Percentiles rank a stretch among this genome's conserved stretches.
Conservation (phyloP, 2,888 invertebrate species). For the Pyralis farinalis region DNA sequence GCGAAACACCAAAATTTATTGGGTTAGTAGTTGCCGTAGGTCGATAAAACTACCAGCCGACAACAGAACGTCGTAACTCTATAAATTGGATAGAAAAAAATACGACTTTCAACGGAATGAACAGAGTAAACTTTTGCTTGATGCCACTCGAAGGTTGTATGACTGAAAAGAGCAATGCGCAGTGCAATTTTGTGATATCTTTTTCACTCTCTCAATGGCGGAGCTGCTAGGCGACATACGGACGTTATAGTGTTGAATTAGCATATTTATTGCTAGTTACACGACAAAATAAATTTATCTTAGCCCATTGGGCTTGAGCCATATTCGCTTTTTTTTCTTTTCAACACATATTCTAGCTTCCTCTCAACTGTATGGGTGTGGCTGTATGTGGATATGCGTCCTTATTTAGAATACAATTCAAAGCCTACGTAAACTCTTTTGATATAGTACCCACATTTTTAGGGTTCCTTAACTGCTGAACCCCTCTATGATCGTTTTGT, state of each 20-base stretch:
- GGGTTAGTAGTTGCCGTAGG: conserved; percentile 80
- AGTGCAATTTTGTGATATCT: conserved; percentile 79
- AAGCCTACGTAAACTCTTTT: too few species aligned
- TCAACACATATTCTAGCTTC: conserved; percentile 46
- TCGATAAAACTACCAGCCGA: conserved; percentile 72
- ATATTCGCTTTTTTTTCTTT: conserved; percentile 50
- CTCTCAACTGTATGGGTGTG: conserved; percentile 34
- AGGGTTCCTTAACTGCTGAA: too few species aligned
- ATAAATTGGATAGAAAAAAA: conserved; percentile 54
- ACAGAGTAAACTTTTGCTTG: conserved; percentile 64
- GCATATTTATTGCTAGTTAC: conserved; percentile 79
- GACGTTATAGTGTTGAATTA: conserved; percentile 77
- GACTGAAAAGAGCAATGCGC: conserved; percentile 78
- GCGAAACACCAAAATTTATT: conserved; percentile 81
- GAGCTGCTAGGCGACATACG: conserved; percentile 73
- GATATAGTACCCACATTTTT: too few species aligned
- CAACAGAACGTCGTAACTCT: conserved; percentile 63
- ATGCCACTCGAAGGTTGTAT: conserved; percentile 54
- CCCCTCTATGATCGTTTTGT: too few species aligned
- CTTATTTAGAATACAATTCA: too few species aligned
- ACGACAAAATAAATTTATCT: conserved; percentile 74
- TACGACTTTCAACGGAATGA: conserved; percentile 59
- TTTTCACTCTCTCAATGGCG: conserved; percentile 75
- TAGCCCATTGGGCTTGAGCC: conserved; percentile 58
- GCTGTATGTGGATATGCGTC: conserved; percentile 8